These are phyloP conservation scores for Pristionchus japonicus DNA, from an alignment of 2,888 invertebrate genomes.

Conservation along the genomic window DNA sequence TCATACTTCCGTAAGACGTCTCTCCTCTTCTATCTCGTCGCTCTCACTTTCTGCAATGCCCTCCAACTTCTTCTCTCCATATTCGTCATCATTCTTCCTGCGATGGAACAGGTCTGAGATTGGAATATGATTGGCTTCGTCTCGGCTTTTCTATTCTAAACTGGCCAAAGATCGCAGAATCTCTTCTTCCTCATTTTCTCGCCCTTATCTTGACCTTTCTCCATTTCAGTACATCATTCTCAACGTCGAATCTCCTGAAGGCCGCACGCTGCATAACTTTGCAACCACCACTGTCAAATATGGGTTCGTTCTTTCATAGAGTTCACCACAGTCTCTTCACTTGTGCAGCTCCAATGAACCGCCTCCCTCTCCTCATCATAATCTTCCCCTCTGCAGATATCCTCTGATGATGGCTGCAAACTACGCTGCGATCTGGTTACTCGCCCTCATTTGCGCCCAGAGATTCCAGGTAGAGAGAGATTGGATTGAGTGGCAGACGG, in stretches of 20 bases:
- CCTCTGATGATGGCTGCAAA: conserved; percentile 67
- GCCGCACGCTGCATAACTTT: not conserved
- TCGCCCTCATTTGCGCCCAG: conserved; percentile 67
- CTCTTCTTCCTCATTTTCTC: not conserved
- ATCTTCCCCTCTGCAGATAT: conserved; percentile 50
- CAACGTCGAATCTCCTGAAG: not conserved
- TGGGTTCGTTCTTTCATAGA: not conserved
- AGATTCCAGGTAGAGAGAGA: conserved; percentile 57
- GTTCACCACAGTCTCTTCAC: no score
- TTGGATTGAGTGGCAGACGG: not conserved
- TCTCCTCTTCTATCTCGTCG: conserved; percentile 61
- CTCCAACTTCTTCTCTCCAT: conserved; percentile 64
- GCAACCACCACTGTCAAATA: not conserved
- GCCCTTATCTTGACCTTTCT: conserved; percentile 47
- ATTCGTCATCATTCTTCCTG: conserved; percentile 67
- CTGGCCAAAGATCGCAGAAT: not conserved
- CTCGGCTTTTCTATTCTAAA: not conserved
- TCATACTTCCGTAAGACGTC: conserved; percentile 69
- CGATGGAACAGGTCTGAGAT: conserved; percentile 59
- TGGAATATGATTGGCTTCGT: not conserved
- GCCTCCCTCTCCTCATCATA: not conserved
- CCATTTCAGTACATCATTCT: conserved; percentile 35
- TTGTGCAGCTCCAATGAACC: no score
- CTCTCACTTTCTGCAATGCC: conserved; percentile 64
- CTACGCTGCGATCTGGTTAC: conserved; percentile 67